Base-by-base conservation (phyloP, 2,113 vertebrate species). In the Aythya baeri region DNA sequence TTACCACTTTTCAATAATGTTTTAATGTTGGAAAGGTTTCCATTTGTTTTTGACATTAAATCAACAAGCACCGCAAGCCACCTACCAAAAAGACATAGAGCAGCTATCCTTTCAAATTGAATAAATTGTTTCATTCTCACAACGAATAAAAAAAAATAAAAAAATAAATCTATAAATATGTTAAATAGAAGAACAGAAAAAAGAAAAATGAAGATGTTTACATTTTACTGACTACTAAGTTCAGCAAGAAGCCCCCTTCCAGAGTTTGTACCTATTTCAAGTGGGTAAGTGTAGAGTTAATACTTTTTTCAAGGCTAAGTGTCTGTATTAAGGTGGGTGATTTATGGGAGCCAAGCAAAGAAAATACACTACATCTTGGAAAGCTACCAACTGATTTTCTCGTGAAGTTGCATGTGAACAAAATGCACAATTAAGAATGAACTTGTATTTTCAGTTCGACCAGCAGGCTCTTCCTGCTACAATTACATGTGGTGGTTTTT, bases 161-260 rank as follows among this genome's bases (percentile, higher is more conserved):
- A 5, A 41, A 41, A 20, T 20, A 72, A 9, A 0, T 4, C 2
- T 6, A 1, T 57, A 83, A 86, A 66, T 58, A 4, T 8, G n/a
- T 5, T 6, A 77, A 31, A 54, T 4, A 86, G 7, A 61, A 27
- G 4, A 80, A 76, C 5, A 3, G 2, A 8, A 10, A 67, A 70
- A 34, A 63, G 26, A 2, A 75, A 80, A 75, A 34, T 17, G 34
- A 68, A 61, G 3, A 32, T 23, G 2, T 43, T 68, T 65, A 68
- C 4, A 21, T 62, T 4, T 7, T 76, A 83, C 13, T 27, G 2
- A 34, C 17, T 68, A 4, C 4, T 70, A 79, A 29, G 62, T 66
- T 85, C 32, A 82, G 38, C 61, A 83, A 12, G 1, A 81, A 77
- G 7, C 2, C 34, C 20, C 5, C 86, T 66, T 83, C 10, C 31